Evolutionary conservation across 2,113 vertebrate genomes (phyloP).

Genomic region (Varanus salvator): DNA sequence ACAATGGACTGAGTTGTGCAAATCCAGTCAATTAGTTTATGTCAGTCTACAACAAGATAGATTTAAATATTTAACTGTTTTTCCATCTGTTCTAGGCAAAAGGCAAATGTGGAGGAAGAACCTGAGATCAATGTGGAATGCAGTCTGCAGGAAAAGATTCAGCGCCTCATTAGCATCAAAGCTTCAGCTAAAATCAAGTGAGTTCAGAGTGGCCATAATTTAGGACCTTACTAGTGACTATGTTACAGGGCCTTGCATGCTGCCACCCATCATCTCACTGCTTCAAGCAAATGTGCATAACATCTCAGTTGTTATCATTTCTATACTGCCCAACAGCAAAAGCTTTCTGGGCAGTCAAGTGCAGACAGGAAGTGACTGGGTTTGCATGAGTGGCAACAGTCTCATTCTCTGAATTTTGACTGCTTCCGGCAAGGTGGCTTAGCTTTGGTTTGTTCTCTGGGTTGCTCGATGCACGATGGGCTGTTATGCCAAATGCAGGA

Average conservation of each 20-base stretch:
- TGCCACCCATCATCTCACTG: neutral
- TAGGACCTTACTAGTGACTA: neutral
- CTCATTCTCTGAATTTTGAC: too few relatives aligned
- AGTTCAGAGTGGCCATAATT: conserved; percentile 49
- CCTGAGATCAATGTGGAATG: conserved; percentile 69
- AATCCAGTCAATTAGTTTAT: neutral
- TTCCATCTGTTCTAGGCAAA: conserved; percentile 73
- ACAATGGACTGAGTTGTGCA: too few relatives aligned
- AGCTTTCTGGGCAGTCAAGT: too few relatives aligned
- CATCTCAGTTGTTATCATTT: neutral
- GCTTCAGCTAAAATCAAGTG: conserved; percentile 96
- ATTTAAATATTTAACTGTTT: neutral
- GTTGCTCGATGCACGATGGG: too few relatives aligned
- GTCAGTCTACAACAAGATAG: neutral
- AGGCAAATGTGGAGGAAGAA: conserved; percentile 69
- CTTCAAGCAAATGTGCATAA: neutral
- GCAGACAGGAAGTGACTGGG: too few relatives aligned
- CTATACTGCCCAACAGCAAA: too few relatives aligned
- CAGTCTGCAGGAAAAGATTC: conserved; percentile 86
- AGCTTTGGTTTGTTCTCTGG: too few relatives aligned
- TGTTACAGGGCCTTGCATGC: neutral
- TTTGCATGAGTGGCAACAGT: too few relatives aligned
- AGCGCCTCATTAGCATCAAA: conserved; percentile 84
- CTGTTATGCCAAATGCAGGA: too few relatives aligned
- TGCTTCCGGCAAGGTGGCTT: too few relatives aligned